Conservation (phyloP, 2,113 vertebrate species). For the Ageneiosus marmoratus region DNA sequence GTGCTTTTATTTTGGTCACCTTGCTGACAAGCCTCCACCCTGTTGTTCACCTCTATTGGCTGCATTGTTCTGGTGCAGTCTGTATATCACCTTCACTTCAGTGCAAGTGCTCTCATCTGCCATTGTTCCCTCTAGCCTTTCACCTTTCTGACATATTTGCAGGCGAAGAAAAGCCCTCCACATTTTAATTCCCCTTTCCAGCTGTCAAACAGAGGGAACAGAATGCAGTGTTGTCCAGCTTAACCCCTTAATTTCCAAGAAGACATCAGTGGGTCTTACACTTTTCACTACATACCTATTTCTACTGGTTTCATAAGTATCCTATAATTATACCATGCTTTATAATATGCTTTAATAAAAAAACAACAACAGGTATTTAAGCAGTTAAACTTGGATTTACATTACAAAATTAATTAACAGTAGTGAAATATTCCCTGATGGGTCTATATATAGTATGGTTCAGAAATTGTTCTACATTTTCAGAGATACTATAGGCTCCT, state of each 20-base stretch:
- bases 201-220: slow-evolving; percentile 25
- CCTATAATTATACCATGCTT: not conserved
- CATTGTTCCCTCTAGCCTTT: slow-evolving; percentile 68
- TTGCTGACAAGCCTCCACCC: slow-evolving; percentile 49
- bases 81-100: slow-evolving; percentile 44
- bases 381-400: too few species aligned
- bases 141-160: slow-evolving; percentile 57
- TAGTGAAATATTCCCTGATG: not conserved
- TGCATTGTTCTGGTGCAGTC: slow-evolving; percentile 57
- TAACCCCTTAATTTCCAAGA: not conserved
- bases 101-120: slow-evolving; percentile 63
- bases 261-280: not conserved
- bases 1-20: slow-evolving; percentile 48
- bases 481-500: not conserved
- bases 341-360: not conserved
- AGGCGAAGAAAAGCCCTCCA: slow-evolving; percentile 51
- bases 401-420: not conserved
- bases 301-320: not conserved
- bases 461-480: not conserved
- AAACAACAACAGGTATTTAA: too few species aligned
- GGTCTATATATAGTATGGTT: not conserved
- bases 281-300: not conserved
- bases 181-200: slow-evolving; percentile 42
- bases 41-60: slow-evolving; percentile 29
- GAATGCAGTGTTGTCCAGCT: not conserved